phyloP scores from a whole-genome alignment of 1,140 invertebrate species.

The Halesus radiatus region DNA sequence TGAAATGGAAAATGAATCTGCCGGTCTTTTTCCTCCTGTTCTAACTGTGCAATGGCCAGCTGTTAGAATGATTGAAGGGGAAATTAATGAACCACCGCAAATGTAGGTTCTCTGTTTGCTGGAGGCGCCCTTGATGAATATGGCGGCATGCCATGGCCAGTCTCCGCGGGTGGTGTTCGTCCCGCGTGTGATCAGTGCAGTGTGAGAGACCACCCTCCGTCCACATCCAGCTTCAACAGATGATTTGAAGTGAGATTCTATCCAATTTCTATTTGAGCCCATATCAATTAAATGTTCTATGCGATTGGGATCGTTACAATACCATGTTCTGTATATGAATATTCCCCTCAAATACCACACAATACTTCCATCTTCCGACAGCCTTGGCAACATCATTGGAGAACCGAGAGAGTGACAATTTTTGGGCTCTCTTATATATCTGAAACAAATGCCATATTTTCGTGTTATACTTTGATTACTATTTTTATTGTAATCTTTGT shows the following conservation, averaged over 20 bases:
- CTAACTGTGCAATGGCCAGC: constrained; percentile 47
- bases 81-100: constrained; percentile 51
- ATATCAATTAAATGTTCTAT: not conserved
- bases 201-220: constrained; percentile 32
- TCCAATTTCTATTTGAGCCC: constrained; percentile 23
- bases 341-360: constrained; percentile 52
- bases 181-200: constrained; percentile 37
- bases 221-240: constrained; percentile 44
- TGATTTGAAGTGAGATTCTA: constrained; percentile 52
- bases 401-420: constrained; percentile 47
- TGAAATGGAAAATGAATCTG: constrained; percentile 23
- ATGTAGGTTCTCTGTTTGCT: constrained; percentile 1
- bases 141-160: constrained; percentile 51
- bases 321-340: constrained; percentile 1
- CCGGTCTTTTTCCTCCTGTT: not conserved
- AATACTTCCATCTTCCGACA: constrained; percentile 42
- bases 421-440: constrained; percentile 14
- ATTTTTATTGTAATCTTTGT: not conserved
- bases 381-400: constrained; percentile 48
- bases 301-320: not conserved
- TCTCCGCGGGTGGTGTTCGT: constrained; percentile 36
- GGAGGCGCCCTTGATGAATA: constrained; percentile 13
- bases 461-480: not conserved
- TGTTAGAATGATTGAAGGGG: constrained; percentile 38
- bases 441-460: not conserved